These are phyloP conservation scores for Eumerus sabulonum DNA, from an alignment of 2,888 invertebrate species.

Conservation along the genomic window DNA sequence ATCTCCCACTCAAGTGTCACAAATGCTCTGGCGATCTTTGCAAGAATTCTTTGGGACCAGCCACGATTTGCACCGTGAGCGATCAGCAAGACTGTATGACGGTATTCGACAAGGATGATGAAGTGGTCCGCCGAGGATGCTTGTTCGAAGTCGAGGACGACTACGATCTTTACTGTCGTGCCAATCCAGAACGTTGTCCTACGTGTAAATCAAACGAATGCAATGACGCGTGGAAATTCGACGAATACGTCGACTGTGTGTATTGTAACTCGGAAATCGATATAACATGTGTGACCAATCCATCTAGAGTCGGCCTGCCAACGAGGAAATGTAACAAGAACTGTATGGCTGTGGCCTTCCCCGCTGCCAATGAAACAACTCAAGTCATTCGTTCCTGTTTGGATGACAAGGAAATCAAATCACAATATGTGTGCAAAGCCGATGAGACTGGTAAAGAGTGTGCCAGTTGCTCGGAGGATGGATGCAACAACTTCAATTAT, in stretches of 20 bases:
- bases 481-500: slow-evolving; percentile 73
- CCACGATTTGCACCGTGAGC: too few relatives aligned
- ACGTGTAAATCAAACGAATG: slow-evolving; percentile 76
- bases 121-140: slow-evolving; percentile 72
- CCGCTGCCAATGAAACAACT: slow-evolving; percentile 47
- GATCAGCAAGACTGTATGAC: too few relatives aligned
- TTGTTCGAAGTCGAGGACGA: slow-evolving; percentile 75
- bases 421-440: slow-evolving; percentile 70
- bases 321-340: slow-evolving; percentile 73
- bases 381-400: slow-evolving; percentile 74
- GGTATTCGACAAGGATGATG: slow-evolving; percentile 5
- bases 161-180: slow-evolving; percentile 72
- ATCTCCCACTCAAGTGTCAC: slow-evolving; percentile 70
- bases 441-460: slow-evolving; percentile 70
- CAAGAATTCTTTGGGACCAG: too few relatives aligned
- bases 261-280: slow-evolving; percentile 72
- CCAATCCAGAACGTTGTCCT: slow-evolving; percentile 66
- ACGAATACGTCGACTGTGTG: slow-evolving; percentile 71
- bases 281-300: slow-evolving; percentile 57
- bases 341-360: slow-evolving; percentile 74
- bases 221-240: slow-evolving; percentile 72
- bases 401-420: slow-evolving; percentile 74
- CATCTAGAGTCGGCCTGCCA: slow-evolving; percentile 61
- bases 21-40: slow-evolving; percentile 63
- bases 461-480: slow-evolving; percentile 64